Evolutionary conservation across 2,888 invertebrate genomes (phyloP).

Genomic region (Perithous albicinctus): DNA sequence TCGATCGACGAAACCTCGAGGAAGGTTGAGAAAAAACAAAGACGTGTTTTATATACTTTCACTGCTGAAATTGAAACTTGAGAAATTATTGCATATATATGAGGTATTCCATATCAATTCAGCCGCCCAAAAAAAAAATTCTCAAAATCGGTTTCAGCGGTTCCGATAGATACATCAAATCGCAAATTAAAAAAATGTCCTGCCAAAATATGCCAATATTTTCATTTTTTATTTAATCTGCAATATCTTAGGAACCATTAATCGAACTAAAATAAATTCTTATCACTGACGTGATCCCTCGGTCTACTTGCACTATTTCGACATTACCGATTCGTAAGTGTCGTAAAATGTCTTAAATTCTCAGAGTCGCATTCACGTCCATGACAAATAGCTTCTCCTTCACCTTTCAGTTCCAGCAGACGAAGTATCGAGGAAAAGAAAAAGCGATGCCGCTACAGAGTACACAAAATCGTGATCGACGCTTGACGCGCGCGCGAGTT

Average conservation of each 20-base stretch:
- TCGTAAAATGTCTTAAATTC: background rate
- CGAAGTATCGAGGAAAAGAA: too few relatives aligned
- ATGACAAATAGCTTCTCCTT: constrained; percentile 28
- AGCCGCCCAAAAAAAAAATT: too few relatives aligned
- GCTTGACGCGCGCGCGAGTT: constrained; percentile 52
- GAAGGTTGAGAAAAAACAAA: constrained; percentile 4
- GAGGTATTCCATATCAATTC: background rate
- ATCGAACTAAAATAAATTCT: too few relatives aligned
- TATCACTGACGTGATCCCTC: background rate
- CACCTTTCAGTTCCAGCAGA: too few relatives aligned
- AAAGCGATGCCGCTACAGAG: too few relatives aligned
- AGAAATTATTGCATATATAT: background rate
- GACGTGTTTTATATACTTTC: background rate
- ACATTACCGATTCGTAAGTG: background rate
- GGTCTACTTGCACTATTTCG: background rate
- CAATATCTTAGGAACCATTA: too few relatives aligned
- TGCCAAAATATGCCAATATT: too few relatives aligned
- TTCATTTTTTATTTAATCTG: too few relatives aligned
- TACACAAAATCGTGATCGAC: constrained; percentile 82
- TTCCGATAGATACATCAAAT: too few relatives aligned
- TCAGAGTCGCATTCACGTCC: background rate
- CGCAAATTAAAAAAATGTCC: too few relatives aligned
- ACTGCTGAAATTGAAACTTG: background rate
- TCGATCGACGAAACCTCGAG: constrained; percentile 12
- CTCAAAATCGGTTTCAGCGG: too few relatives aligned